Base-by-base conservation (phyloP, 2,888 invertebrate species). In the Neoaliturus tenellus region DNA sequence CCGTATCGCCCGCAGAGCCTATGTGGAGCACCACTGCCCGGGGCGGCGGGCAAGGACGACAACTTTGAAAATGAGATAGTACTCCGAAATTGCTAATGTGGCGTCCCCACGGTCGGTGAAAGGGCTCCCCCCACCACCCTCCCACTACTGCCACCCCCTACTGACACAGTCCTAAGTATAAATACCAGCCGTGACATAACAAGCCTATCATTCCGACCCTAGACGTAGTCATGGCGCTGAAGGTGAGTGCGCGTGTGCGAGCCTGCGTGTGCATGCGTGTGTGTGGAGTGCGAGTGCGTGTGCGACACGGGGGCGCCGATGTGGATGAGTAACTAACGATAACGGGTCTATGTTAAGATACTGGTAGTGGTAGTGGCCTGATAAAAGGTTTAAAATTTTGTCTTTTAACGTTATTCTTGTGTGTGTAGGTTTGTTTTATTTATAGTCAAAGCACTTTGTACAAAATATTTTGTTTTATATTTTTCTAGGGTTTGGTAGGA, bases 41-140 rank as follows among this genome's bases (percentile, higher is more conserved):
- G 55, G 55, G 78, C 55, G 25, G 1, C 55, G 31, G 28, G 55
- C 78, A 78, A 78, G 78, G 78, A 41, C 78, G 28, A 55, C 78
- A n/a, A 55, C 78, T 78, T 55, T 35, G 41, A 44, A 75, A 75
- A 75, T 75, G 75, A 62, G 62, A 75, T 73, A 73, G 71, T 75
- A 48, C 48, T 25, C 78, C 55, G 55, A 78, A 78, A 78, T 78
- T 55, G 78, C 78, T 78, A 78, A 78, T 78, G 78, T 28, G 5
- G 78, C 39, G 71, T 39, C 71, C 55, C 62, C 62, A 51, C 51
- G 62, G 62, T 62, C 55, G 48, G 55, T 78, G 78, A 55, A 55
- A 55, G 51, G 55, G 28, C 31, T 23, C 28, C 35, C 78, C 31
- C 78, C 23, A 48, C 28, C 39, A 39, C 67, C 67, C 78, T 17